Evolutionary conservation across 2,797 vertebrate species (phyloP), one percentile per base, ranked within the genome.

Genomic region (Pseudomugil gertrudae): DNA sequence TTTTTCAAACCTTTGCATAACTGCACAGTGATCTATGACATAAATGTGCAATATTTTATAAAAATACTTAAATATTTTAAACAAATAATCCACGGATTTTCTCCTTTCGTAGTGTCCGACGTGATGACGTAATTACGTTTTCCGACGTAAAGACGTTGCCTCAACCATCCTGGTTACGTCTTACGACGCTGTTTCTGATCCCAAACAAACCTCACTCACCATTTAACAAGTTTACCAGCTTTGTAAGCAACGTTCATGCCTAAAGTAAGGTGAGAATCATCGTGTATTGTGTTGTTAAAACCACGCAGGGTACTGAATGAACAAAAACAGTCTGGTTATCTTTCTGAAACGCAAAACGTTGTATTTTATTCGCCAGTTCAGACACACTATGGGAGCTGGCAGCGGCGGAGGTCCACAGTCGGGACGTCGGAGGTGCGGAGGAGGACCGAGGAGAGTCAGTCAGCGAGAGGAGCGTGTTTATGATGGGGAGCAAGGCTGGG

Each of bases 361-460:
- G 15, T 63, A 2, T 58, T 43, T 72, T 38, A 45, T 79, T 36
- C 14, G 24, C 4, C 78, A 98, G 96, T 71, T 94, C 94, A 4
- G 96, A 96, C 77, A 94, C 94, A 27, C 75, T 99, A n/a, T 99
- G 98, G 97, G 97, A 98, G 58, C 87, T 95, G 63, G 96, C 96
- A 23, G 91, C 94, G 66, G 93, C 93, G 8, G 96, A 97, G 90
- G 93, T 96, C 21, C 90, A 80, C 29, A 87, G 84, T 55, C 92
- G 62, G 64, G 91, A 93, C 78, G 85, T 78, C 5, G 74, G 78
- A 57, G 80, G 33, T 0, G 72, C 75, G 23, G 92, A 82, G 45
- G 89, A 93, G 17, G 81, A 82, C 15, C 61, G 64, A 38, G 76
- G 91, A 84, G 87, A 89, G 51, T 10, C 68, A 29, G 35, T 91